Base-by-base conservation (phyloP, 2,888 invertebrate species). In the Alloplasta piceator region DNA sequence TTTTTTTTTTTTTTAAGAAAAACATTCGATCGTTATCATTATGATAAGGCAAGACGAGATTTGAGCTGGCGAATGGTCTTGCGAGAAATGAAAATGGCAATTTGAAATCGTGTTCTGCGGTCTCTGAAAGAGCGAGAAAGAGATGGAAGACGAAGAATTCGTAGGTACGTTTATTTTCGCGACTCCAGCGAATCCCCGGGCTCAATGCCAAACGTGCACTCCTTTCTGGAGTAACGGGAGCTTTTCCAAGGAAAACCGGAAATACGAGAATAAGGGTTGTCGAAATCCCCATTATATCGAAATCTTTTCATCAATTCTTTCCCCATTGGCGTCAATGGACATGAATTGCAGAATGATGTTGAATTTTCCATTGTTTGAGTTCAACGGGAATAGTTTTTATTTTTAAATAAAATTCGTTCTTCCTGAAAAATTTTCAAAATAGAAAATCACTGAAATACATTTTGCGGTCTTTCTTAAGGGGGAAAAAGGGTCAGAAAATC, bases 121-220 rank as follows among this genome's bases (percentile, higher is more conserved):
- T 41, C 39, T 12, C 43, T 55, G 41, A 14, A 14, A 38, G 52
- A 66, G 61, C 26, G 26, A 26, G 26, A 26, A 26, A 26, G 26
- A 26, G 26, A 26, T 26, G 36, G 56, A 58, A 14, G 26, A 43
- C 36, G 61, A 39, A 52, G 58, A 52, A 41, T 52, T 76, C 36
- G 61, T 26, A 60, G 26, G 55, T 55, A 52, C 78, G 83, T 83
- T 85, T 86, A 86, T 86, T 86, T 86, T 82, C 83, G 83, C 77
- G 76, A 76, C 74, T 82, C 76, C 83, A 78, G 82, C 80, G 52
- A 76, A 80, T 66, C 60, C 61, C 67, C 78, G 80, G 85, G 86
- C 86, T 61, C n/a, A 55, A 78, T 83, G 84, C 85, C 86, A 86
- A 82, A 68, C 70, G 79, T 72, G 48, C 70, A 52, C 52, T 26